These are phyloP conservation scores for Neomorphus geoffroyi DNA, from an alignment of 2,797 vertebrate genomes.

Conservation along the genomic window DNA sequence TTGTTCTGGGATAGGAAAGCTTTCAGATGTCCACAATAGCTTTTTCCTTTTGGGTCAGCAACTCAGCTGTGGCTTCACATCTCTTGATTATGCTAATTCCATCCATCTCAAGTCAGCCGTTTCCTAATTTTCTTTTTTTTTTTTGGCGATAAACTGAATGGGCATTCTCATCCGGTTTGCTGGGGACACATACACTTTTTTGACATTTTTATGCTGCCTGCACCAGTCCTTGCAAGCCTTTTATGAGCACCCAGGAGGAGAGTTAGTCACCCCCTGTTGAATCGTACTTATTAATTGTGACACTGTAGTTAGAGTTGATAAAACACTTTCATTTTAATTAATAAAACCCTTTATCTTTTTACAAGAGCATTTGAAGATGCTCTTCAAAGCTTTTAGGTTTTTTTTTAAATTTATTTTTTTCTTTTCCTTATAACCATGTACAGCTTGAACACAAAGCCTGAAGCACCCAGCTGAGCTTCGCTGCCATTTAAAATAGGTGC, in stretches of 20 bases:
- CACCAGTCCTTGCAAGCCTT: neutral
- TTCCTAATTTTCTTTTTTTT: neutral
- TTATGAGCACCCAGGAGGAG: neutral
- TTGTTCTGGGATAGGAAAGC: neutral
- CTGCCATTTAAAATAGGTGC: neutral
- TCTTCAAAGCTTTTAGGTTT: neutral
- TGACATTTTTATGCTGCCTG: neutral
- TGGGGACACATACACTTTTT: neutral
- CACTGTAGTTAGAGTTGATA: neutral
- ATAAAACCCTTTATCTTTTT: neutral
- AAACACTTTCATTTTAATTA: conserved; percentile 19
- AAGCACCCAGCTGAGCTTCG: neutral
- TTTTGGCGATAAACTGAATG: neutral
- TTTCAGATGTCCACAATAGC: neutral
- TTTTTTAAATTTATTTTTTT: neutral
- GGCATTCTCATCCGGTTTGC: neutral
- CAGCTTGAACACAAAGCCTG: neutral
- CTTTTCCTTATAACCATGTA: neutral
- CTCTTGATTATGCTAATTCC: neutral
- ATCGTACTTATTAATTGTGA: neutral
- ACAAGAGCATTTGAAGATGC: neutral
- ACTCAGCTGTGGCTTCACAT: neutral
- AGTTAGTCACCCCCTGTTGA: neutral
- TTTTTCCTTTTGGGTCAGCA: neutral
- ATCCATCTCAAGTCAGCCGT: neutral